Conservation (phyloP, 2,113 vertebrate genomes). For the Maccullochella peelii region DNA sequence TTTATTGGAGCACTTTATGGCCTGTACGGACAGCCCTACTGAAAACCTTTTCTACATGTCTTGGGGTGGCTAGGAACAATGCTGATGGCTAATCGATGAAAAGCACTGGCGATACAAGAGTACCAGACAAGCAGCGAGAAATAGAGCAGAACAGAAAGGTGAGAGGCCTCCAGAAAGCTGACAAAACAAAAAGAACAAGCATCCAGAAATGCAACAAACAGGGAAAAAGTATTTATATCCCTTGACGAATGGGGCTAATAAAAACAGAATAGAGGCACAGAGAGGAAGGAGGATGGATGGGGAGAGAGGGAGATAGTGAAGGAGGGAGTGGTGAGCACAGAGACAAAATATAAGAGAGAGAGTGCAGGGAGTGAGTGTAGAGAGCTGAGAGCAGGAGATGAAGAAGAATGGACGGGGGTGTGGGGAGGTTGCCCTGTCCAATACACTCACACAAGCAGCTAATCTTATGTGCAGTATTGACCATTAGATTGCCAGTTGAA, state of each 20-base stretch:
- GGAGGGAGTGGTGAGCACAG: slow-evolving; percentile 17
- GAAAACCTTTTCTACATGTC: slow-evolving; percentile 58
- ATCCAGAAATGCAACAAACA: slow-evolving; percentile 55
- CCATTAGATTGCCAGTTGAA: slow-evolving; percentile 69
- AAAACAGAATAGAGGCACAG: slow-evolving; percentile 52
- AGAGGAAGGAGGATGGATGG: slow-evolving; percentile 26
- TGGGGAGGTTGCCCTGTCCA: slow-evolving; percentile 53
- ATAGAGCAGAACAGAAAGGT: slow-evolving; percentile 61
- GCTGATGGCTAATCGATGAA: slow-evolving; percentile 65
- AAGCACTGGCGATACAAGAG: slow-evolving; percentile 53
- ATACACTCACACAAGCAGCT: slow-evolving; percentile 68
- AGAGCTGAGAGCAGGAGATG: slow-evolving; percentile 44
- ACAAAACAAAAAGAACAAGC: slow-evolving; percentile 59
- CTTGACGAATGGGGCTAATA: slow-evolving; percentile 72
- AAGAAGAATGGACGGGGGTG: slow-evolving; percentile 46
- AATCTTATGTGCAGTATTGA: slow-evolving; percentile 72
- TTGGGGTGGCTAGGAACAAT: slow-evolving; percentile 31
- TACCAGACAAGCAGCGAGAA: slow-evolving; percentile 45
- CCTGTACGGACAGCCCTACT: slow-evolving; percentile 24
- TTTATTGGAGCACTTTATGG: slow-evolving; percentile 4
- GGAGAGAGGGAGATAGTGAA: slow-evolving; percentile 14
- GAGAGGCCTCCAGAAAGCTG: slow-evolving; percentile 57
- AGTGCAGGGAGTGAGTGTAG: slow-evolving; percentile 2
- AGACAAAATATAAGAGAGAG: slow-evolving; percentile 37
- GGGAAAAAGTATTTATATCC: slow-evolving; percentile 61